Percentiles rank a stretch among this genome's conserved stretches.
These are phyloP conservation scores for Hyperopisus bebe DNA, from an alignment of 2,113 vertebrate genomes.

Conservation along the genomic window DNA sequence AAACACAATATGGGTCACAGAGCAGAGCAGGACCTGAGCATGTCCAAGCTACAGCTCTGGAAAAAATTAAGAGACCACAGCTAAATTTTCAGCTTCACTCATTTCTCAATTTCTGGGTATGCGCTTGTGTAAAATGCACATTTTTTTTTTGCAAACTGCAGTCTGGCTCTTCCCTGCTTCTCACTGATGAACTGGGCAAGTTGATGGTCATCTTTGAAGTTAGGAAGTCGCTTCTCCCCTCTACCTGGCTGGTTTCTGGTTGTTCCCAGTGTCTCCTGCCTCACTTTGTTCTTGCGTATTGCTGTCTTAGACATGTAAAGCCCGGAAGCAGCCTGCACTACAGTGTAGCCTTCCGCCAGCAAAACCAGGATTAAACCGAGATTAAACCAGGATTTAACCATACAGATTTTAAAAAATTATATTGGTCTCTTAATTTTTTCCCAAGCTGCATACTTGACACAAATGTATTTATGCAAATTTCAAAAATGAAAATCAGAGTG, in stretches of 20 bases:
- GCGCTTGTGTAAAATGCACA: too few relatives aligned
- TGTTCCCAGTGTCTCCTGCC: too few relatives aligned
- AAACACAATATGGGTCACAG: background rate
- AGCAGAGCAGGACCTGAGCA: background rate
- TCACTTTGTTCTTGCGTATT: background rate
- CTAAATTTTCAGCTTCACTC: too few relatives aligned
- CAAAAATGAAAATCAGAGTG: background rate
- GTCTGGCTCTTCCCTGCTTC: background rate
- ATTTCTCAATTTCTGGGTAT: too few relatives aligned
- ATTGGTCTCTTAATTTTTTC: background rate
- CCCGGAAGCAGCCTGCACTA: background rate
- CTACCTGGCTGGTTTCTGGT: background rate
- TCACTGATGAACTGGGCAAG: background rate
- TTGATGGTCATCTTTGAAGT: too few relatives aligned
- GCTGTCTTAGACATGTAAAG: background rate
- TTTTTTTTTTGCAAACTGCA: background rate
- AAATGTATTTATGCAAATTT: background rate
- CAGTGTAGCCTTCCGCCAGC: background rate
- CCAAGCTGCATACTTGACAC: background rate
- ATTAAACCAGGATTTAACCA: background rate
- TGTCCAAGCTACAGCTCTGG: background rate
- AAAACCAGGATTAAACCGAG: background rate
- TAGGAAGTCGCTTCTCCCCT: too few relatives aligned
- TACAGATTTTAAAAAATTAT: background rate
- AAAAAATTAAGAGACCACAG: background rate